Percentiles rank a stretch among this genome's conserved stretches.
These are phyloP conservation scores for Heterohyrax brucei DNA, from an alignment of 2,797 vertebrate species.

Conservation along the genomic window DNA sequence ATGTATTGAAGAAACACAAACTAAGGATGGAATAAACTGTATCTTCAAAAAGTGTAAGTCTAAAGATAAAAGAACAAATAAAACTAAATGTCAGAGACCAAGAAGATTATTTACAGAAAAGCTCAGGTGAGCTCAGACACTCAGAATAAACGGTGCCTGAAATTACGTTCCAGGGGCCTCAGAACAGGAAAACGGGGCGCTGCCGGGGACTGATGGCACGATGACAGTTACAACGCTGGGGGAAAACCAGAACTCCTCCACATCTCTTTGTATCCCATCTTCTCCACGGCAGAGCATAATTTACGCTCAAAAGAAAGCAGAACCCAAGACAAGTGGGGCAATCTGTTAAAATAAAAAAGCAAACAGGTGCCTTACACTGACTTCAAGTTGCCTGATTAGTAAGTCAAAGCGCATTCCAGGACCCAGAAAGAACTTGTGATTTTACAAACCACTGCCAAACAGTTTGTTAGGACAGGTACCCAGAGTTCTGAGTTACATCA, in stretches of 20 bases:
- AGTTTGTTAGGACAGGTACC: not conserved
- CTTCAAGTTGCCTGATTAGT: not conserved
- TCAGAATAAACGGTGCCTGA: slow-evolving; percentile 51
- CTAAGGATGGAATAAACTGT: not conserved
- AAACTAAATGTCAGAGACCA: slow-evolving; percentile 19
- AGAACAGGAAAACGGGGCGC: not conserved
- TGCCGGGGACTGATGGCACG: not conserved
- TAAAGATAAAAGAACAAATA: slow-evolving; percentile 18
- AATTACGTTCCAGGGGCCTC: slow-evolving; percentile 2
- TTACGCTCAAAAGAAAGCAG: slow-evolving; percentile 56
- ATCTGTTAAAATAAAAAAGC: slow-evolving; percentile 16
- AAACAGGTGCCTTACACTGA: not conserved
- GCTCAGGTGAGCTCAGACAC: not conserved
- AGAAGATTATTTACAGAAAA: slow-evolving; percentile 56
- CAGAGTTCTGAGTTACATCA: not conserved
- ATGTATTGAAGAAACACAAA: slow-evolving; percentile 15
- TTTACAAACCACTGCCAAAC: not conserved
- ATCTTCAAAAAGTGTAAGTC: not conserved
- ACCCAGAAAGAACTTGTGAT: not conserved
- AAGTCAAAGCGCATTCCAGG: not conserved
- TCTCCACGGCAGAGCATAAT: slow-evolving; percentile 1
- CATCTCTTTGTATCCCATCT: not conserved
- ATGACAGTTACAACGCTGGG: not conserved
- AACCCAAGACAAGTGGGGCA: slow-evolving; percentile 3
- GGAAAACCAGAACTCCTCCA: not conserved